Evolutionary conservation across 2,113 vertebrate genomes (phyloP).

Genomic region (Dolichotis patagonum): DNA sequence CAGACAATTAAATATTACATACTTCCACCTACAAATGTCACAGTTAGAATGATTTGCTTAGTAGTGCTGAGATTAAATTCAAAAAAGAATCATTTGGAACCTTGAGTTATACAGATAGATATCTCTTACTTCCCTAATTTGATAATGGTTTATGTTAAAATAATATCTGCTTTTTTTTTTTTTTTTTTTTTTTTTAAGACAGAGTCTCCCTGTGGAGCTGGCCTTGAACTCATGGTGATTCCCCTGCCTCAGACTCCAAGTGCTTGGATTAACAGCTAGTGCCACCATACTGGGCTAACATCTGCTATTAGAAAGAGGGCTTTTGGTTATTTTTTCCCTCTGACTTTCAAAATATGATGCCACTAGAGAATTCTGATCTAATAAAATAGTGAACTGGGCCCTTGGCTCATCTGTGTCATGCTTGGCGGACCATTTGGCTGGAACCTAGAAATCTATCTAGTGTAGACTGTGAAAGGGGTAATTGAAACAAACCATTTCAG

Average conservation of each 20-base stretch:
- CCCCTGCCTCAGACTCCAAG: not conserved
- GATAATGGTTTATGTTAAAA: not conserved
- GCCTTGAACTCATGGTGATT: not conserved
- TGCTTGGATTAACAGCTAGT: not conserved
- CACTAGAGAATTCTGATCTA: not conserved
- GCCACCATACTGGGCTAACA: not conserved
- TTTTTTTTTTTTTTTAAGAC: not conserved
- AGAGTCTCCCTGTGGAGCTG: not conserved
- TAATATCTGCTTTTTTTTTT: not conserved
- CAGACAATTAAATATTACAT: not conserved
- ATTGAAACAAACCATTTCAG: not conserved
- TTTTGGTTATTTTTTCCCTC: slow-evolving; percentile 22
- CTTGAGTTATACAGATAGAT: not conserved
- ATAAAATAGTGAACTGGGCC: not conserved
- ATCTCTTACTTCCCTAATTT: not conserved
- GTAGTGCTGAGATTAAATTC: not conserved
- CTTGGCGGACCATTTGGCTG: not conserved
- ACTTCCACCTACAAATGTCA: not conserved
- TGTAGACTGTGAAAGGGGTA: not conserved
- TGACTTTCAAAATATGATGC: not conserved
- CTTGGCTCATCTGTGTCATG: not conserved
- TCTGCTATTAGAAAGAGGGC: not conserved
- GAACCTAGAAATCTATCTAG: not conserved
- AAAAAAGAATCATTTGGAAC: not conserved
- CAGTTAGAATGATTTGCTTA: not conserved